These are phyloP conservation scores for Asarcornis scutulata DNA, from an alignment of 2,113 vertebrate species.

Conservation along the genomic window DNA sequence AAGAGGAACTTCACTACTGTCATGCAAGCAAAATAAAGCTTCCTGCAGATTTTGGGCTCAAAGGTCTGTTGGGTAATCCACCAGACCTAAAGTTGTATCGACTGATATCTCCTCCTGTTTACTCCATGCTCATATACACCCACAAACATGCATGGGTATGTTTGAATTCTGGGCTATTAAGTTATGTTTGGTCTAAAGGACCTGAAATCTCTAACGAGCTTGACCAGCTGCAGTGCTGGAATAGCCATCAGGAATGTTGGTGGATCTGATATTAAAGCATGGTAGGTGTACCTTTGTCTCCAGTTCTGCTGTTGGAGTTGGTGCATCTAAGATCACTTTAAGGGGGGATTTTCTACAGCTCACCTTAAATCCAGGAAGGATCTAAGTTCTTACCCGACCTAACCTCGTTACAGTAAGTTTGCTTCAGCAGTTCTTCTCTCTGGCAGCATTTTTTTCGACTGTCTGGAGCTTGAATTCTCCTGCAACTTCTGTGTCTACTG, in stretches of 20 bases:
- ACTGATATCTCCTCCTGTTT: neutral
- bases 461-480: neutral
- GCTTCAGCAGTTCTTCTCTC: neutral
- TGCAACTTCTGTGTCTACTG: neutral
- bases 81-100: neutral
- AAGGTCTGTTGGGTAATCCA: neutral
- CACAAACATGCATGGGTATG: neutral
- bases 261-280: neutral
- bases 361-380: neutral
- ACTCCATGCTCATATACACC: neutral
- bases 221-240: neutral
- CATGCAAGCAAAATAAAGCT: neutral
- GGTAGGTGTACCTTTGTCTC: neutral
- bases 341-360: neutral
- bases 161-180: neutral
- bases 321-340: neutral
- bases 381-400: neutral
- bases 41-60: neutral
- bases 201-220: neutral
- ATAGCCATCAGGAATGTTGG: neutral
- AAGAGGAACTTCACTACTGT: neutral
- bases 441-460: neutral
- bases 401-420: neutral
- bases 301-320: neutral
- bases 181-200: neutral